These are phyloP conservation scores for Opisthocomus hoazin DNA, from an alignment of 2,113 vertebrate species.

Conservation along the genomic window DNA sequence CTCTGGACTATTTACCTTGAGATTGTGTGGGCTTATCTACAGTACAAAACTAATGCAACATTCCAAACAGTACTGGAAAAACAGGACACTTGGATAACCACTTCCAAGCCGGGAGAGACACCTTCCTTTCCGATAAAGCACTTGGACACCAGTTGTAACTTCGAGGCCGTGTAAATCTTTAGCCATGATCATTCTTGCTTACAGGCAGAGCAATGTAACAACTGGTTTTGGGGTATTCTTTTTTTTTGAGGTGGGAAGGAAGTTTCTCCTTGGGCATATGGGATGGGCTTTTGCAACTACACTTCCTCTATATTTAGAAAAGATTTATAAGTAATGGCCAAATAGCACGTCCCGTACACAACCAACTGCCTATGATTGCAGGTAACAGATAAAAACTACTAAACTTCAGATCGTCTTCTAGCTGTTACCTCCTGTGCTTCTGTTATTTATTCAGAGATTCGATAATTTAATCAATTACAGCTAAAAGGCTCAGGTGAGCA, in stretches of 20 bases:
- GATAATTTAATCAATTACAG: neutral
- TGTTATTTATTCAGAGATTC: neutral
- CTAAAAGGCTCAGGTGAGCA: neutral
- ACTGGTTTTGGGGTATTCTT: neutral
- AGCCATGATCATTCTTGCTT: neutral
- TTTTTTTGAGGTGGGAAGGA: neutral
- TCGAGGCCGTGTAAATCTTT: neutral
- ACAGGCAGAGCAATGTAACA: neutral
- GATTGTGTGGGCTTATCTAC: neutral
- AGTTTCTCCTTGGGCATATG: neutral
- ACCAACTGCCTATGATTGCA: neutral
- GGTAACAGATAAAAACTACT: neutral
- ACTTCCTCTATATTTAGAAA: neutral
- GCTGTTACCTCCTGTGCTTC: neutral
- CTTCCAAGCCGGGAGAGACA: neutral
- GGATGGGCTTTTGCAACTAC: neutral
- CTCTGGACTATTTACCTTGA: slow-evolving; percentile 17
- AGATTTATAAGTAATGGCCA: neutral
- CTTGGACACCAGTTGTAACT: neutral
- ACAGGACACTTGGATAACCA: slow-evolving; percentile 22
- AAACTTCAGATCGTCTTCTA: neutral
- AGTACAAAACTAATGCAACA: neutral
- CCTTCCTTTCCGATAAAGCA: slow-evolving; percentile 22
- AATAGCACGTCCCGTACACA: neutral
- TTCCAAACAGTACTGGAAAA: slow-evolving; percentile 25